Evolutionary conservation across 1,140 invertebrate genomes (phyloP).

Genomic region (Drosophila sucinea): DNA sequence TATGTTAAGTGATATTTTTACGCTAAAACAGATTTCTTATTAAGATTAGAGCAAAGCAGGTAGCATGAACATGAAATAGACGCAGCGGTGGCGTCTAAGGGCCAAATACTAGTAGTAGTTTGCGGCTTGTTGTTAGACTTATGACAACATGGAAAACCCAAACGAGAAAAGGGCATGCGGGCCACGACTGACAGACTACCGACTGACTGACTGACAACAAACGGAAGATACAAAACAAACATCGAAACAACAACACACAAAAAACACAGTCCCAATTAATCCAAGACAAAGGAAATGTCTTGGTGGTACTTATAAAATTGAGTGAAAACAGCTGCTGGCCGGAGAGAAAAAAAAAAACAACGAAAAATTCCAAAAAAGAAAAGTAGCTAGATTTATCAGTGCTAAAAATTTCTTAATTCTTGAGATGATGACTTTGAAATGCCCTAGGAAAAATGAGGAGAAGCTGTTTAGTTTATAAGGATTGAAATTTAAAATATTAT

Average conservation of each 20-base stretch:
- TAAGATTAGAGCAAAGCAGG: constrained; percentile 60
- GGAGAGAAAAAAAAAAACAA: background rate
- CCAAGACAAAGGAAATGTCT: constrained; percentile 16
- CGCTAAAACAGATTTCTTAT: constrained; percentile 68
- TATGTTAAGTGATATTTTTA: constrained; percentile 76
- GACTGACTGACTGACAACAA: constrained; percentile 22
- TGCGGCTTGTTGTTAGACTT: constrained; percentile 48
- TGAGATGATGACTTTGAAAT: no score
- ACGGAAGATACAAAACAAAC: constrained; percentile 25
- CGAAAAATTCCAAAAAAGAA: background rate
- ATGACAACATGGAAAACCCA: constrained; percentile 43
- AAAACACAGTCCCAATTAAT: constrained; percentile 5
- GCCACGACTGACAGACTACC: background rate
- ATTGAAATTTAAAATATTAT: no score
- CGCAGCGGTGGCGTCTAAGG: constrained; percentile 26
- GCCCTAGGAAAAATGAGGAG: no score
- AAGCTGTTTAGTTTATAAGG: no score
- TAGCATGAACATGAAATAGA: constrained; percentile 19
- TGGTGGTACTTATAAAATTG: constrained; percentile 35
- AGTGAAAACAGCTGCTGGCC: constrained; percentile 48
- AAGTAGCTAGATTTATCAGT: constrained; percentile 3
- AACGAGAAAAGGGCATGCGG: constrained; percentile 51
- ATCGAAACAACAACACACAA: constrained; percentile 9
- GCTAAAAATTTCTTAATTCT: background rate
- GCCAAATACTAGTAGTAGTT: constrained; percentile 39